Percentiles rank a stretch among this genome's conserved stretches.
These are phyloP conservation scores for Eidolon dupreanum DNA, from an alignment of 2,797 vertebrate species.

Conservation along the genomic window DNA sequence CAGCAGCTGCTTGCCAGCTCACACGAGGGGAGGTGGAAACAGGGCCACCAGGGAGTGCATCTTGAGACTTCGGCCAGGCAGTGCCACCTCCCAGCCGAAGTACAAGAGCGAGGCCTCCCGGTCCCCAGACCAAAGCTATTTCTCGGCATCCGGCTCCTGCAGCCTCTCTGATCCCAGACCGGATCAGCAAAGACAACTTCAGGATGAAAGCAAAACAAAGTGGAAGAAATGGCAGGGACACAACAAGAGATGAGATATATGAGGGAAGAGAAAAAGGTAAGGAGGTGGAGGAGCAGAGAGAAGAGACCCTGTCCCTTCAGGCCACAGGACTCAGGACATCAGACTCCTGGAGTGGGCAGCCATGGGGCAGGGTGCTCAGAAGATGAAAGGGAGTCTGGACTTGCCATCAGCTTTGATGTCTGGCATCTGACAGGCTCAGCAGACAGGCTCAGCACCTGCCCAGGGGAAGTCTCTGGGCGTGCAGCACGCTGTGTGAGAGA, in stretches of 20 bases:
- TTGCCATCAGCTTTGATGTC: neutral
- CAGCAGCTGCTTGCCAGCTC: neutral
- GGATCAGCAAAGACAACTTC: neutral
- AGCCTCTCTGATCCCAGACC: neutral
- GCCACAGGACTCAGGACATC: neutral
- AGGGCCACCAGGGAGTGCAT: fast-evolving
- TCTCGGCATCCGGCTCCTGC: neutral
- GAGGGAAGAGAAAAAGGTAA: neutral
- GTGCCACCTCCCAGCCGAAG: neutral
- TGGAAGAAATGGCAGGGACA: neutral
- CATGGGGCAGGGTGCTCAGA: neutral
- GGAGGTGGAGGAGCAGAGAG: neutral
- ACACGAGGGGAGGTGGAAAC: fast-evolving
- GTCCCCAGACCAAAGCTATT: neutral
- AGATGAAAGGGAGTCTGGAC: neutral
- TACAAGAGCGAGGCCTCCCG: neutral
- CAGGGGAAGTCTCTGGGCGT: neutral
- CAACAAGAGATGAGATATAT: neutral
- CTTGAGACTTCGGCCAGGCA: neutral
- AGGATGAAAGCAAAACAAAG: neutral
- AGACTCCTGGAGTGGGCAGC: neutral
- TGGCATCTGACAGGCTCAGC: neutral
- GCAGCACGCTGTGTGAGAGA: fast-evolving
- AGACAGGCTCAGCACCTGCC: fast-evolving
- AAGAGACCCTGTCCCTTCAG: neutral